Percentiles rank a stretch among this genome's conserved stretches.
Conservation (phyloP, 2,888 invertebrate genomes). For the Hirudinaria manillensis region DNA sequence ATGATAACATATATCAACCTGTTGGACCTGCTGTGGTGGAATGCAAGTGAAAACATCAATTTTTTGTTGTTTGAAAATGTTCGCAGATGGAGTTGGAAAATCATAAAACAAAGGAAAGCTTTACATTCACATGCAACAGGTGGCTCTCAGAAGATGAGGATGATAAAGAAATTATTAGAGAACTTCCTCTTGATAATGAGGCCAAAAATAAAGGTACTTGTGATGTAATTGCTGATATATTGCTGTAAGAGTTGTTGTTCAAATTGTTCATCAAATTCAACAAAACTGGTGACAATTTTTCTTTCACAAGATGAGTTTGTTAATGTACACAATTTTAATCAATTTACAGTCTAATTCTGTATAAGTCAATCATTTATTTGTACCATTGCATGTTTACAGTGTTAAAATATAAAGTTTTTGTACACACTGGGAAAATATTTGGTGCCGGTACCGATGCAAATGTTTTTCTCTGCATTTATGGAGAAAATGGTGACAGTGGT, state of each 20-base stretch:
- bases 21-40: no score
- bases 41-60: neutral
- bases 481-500: slow-evolving; percentile 53
- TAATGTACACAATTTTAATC: no score
- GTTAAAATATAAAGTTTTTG: slow-evolving; percentile 48
- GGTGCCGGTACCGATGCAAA: slow-evolving; percentile 53
- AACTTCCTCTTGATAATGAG: slow-evolving; percentile 45
- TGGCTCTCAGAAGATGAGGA: slow-evolving; percentile 54
- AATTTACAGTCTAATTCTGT: no score
- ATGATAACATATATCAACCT: no score
- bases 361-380: no score
- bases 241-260: no score
- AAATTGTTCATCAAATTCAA: neutral
- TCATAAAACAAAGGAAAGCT: slow-evolving; percentile 48
- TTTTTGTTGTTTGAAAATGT: neutral
- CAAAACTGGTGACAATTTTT: no score
- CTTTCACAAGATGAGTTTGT: no score
- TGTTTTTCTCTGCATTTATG: slow-evolving; percentile 52
- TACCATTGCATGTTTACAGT: slow-evolving; percentile 42
- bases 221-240: neutral
- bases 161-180: slow-evolving; percentile 50
- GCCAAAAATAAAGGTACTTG: neutral
- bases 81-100: slow-evolving; percentile 52
- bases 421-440: slow-evolving; percentile 49
- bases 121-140: slow-evolving; percentile 47